Conservation (phyloP, 2,797 vertebrate species). For the Heterohyrax brucei region DNA sequence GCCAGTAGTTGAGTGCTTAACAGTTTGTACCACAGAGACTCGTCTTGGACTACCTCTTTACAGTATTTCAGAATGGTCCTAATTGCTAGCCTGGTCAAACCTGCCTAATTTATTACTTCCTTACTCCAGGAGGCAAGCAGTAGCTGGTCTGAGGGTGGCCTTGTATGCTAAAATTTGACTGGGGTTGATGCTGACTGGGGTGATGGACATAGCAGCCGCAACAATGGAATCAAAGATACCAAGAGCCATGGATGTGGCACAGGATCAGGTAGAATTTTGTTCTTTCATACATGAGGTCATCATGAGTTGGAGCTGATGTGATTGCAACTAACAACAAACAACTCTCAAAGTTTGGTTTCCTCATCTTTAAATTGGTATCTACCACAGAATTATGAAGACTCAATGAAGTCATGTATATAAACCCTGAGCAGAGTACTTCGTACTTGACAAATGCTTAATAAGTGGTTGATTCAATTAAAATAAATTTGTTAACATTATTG, state of each 20-base stretch:
- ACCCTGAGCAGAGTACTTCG: not conserved
- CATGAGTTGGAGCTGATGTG: no score
- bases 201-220: no score
- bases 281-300: no score
- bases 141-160: not conserved
- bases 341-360: no score
- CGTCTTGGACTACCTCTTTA: not conserved
- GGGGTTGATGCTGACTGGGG: not conserved
- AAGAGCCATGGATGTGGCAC: no score
- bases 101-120: conserved; percentile 28
- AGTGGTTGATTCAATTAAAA: not conserved
- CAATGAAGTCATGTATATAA: no score
- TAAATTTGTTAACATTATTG: conserved; percentile 4
- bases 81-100: not conserved
- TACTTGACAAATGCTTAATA: conserved; percentile 47
- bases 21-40: not conserved
- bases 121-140: not conserved
- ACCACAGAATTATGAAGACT: no score
- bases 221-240: no score
- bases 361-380: no score
- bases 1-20: not conserved
- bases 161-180: not conserved
- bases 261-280: no score
- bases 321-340: no score
- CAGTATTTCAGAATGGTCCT: not conserved